A percentile compares a stretch with the other conserved stretches of the same genome.
Conservation (phyloP, 2,113 vertebrate genomes). For the Aviceda subcristata region DNA sequence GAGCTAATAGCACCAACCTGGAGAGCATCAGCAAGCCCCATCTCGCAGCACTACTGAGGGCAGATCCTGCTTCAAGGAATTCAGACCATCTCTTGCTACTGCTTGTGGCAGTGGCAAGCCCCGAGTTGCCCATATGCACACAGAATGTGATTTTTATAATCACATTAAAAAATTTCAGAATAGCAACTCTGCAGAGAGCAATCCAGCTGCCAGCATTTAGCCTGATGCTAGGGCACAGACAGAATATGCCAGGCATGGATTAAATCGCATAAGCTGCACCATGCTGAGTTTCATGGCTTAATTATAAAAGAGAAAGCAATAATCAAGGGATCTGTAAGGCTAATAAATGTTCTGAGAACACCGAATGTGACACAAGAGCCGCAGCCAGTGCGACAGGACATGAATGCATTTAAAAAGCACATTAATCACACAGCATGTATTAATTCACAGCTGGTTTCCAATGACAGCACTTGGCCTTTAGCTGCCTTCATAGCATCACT, state of each 20-base stretch:
- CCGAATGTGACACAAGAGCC: constrained; percentile 19
- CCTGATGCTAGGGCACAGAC: constrained; percentile 19
- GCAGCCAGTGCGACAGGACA: background rate
- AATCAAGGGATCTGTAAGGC: constrained; percentile 57
- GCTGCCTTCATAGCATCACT: background rate
- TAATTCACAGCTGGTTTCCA: constrained; percentile 15
- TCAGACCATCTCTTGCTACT: background rate
- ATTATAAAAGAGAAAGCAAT: constrained; percentile 58
- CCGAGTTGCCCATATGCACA: background rate
- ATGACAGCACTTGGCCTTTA: background rate
- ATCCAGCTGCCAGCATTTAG: constrained; percentile 42
- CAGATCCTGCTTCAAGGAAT: background rate
- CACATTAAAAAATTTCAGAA: background rate
- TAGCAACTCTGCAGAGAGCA: constrained; percentile 13
- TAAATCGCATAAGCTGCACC: constrained; percentile 14
- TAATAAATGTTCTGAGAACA: constrained; percentile 53
- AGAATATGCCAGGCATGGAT: background rate
- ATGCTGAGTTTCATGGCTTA: constrained; percentile 47
- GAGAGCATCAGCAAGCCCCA: background rate
- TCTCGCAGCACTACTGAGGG: fast-evolving
- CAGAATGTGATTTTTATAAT: constrained; percentile 32
- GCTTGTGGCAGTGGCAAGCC: background rate
- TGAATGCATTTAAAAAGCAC: background rate
- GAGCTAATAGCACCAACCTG: background rate
- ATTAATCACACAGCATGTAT: background rate